Percentiles rank a stretch among this genome's conserved stretches.
These are phyloP conservation scores for Phrynocephalus versicolor DNA, from an alignment of 2,113 vertebrate species.

Conservation along the genomic window DNA sequence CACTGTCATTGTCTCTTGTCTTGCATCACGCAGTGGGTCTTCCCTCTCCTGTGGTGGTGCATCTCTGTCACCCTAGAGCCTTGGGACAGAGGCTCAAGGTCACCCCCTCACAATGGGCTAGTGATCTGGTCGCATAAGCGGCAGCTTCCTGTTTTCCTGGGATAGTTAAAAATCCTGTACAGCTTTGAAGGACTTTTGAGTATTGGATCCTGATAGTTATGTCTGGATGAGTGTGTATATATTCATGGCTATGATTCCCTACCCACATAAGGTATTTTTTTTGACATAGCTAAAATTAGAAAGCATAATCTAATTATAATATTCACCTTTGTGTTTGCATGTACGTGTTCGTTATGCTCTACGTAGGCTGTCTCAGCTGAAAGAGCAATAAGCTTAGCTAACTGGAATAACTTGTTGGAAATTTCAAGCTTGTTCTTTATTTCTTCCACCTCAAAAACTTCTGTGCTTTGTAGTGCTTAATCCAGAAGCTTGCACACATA, in stretches of 20 bases:
- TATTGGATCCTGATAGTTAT: slow-evolving; percentile 22
- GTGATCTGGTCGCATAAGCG: too few relatives aligned
- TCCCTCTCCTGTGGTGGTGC: too few relatives aligned
- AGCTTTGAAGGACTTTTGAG: neutral
- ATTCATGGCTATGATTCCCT: slow-evolving; percentile 40
- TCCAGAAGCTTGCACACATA: slow-evolving; percentile 42
- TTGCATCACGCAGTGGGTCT: too few relatives aligned
- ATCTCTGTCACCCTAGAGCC: too few relatives aligned
- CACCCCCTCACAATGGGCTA: too few relatives aligned
- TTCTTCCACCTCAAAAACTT: slow-evolving; percentile 53
- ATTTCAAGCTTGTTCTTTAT: slow-evolving; percentile 59
- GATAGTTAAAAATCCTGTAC: neutral
- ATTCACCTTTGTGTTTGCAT: slow-evolving; percentile 54
- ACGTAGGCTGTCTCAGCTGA: slow-evolving; percentile 60
- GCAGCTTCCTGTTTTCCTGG: too few relatives aligned
- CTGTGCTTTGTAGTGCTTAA: slow-evolving; percentile 28
- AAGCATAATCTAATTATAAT: slow-evolving; percentile 64
- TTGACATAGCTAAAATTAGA: slow-evolving; percentile 64
- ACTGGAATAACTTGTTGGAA: slow-evolving; percentile 70
- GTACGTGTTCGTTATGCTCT: slow-evolving; percentile 58
- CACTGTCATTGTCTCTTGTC: too few relatives aligned
- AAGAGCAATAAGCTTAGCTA: slow-evolving; percentile 54
- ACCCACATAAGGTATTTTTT: neutral
- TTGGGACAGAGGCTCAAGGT: too few relatives aligned
- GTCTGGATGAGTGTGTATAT: neutral